Evolutionary conservation across 2,113 vertebrate genomes (phyloP).

Genomic region (Symphodus melops): DNA sequence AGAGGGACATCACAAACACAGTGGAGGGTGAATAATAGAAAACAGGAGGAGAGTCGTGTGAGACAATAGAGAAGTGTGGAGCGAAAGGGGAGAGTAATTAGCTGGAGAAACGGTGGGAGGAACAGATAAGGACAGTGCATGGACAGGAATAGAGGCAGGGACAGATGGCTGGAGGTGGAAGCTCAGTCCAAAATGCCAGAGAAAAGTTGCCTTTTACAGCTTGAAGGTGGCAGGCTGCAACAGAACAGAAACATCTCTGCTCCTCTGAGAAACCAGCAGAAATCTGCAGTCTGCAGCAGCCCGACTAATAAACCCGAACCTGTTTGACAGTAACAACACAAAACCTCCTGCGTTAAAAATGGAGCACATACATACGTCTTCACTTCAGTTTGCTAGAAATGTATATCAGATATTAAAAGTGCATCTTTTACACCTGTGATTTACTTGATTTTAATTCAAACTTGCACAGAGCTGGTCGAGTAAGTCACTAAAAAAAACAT

Average conservation of each 20-base stretch:
- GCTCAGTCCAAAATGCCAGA: conserved; percentile 19
- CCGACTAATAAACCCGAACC: conserved; percentile 9
- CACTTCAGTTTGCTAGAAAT: no score
- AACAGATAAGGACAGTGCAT: conserved; percentile 34
- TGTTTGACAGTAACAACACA: not conserved
- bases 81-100: conserved; percentile 33
- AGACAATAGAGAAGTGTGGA: conserved; percentile 23
- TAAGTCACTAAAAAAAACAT: no score
- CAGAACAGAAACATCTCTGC: conserved; percentile 14
- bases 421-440: no score
- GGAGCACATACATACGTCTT: no score
- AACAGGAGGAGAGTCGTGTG: conserved; percentile 2
- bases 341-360: not conserved
- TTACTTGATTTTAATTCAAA: no score
- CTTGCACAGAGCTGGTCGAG: no score
- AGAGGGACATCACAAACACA: conserved; percentile 8
- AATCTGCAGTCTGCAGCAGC: conserved; percentile 10
- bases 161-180: conserved; percentile 44
- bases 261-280: conserved; percentile 35
- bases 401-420: no score
- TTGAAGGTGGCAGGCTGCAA: conserved; percentile 23
- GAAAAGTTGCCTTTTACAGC: conserved; percentile 31
- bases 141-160: conserved; percentile 9
- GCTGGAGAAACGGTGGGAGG: conserved; percentile 5
- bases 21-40: conserved; percentile 10